These are phyloP conservation scores for Akabosia matsudoensis DNA, from an alignment of 1,140 invertebrate species.

Conservation along the genomic window DNA sequence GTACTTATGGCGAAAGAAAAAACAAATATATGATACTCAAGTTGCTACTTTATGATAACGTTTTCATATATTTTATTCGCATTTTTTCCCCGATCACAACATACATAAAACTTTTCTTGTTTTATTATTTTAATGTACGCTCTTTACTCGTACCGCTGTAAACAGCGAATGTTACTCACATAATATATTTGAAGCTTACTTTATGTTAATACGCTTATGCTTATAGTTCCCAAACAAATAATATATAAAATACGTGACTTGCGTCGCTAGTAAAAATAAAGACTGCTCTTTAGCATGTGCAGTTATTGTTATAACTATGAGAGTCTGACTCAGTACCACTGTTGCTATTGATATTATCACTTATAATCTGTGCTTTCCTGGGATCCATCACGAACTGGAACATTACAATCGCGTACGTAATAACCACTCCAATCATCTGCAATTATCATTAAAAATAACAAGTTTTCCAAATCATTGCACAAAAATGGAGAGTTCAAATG, in stretches of 20 bases:
- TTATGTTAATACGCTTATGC: too few relatives aligned
- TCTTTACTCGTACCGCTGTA: too few relatives aligned
- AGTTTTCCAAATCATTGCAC: not conserved
- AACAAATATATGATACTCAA: too few relatives aligned
- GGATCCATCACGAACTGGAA: conserved; percentile 3
- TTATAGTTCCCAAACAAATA: not conserved
- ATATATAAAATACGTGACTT: not conserved
- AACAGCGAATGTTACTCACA: too few relatives aligned
- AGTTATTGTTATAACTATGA: not conserved
- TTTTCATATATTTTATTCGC: too few relatives aligned
- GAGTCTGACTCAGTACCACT: not conserved
- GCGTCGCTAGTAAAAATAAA: not conserved
- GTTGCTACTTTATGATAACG: too few relatives aligned
- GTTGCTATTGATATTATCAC: not conserved
- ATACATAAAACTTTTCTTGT: too few relatives aligned
- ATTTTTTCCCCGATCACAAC: too few relatives aligned
- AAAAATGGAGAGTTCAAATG: too few relatives aligned
- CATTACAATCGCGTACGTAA: not conserved
- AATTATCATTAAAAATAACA: not conserved
- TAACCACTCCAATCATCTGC: not conserved
- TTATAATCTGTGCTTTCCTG: not conserved
- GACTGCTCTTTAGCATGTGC: not conserved
- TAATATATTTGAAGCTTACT: too few relatives aligned
- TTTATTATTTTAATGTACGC: too few relatives aligned
- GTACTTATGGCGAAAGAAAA: too few relatives aligned